phyloP scores from a whole-genome alignment of 2,888 invertebrate genomes.

The Masnerella sp. region DNA sequence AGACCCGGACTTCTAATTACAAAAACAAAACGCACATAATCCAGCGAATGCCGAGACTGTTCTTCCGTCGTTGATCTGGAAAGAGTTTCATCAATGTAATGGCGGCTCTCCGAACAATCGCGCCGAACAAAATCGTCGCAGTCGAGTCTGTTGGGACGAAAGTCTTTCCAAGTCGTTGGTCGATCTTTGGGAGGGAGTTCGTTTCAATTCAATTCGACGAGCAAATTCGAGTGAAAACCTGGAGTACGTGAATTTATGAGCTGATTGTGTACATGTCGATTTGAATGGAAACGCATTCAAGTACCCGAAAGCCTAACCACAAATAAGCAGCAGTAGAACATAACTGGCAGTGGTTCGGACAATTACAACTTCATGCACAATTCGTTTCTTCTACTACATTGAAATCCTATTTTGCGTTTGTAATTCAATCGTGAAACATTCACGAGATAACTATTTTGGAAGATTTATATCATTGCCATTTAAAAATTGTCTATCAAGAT shows the following conservation, averaged over 20 bases:
- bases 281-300: slow-evolving; percentile 21
- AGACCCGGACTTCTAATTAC: slow-evolving; percentile 15
- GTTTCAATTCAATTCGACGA: slow-evolving; percentile 24
- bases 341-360: not conserved
- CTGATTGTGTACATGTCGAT: not conserved
- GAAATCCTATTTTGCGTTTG: not conserved
- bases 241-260: slow-evolving; percentile 8
- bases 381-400: not conserved
- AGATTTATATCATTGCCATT: no score
- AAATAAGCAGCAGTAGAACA: slow-evolving; percentile 27
- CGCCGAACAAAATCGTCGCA: not conserved
- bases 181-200: not conserved
- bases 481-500: no score
- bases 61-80: slow-evolving; percentile 7
- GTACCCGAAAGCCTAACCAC: slow-evolving; percentile 36
- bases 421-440: not conserved
- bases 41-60: slow-evolving; percentile 11
- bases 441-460: not conserved
- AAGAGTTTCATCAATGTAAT: slow-evolving; percentile 25
- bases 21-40: slow-evolving; percentile 28
- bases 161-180: slow-evolving; percentile 9
- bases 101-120: slow-evolving; percentile 11
- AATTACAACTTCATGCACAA: slow-evolving; percentile 17
- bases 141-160: not conserved
- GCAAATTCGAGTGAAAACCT: not conserved